phyloP scores from a whole-genome alignment of 2,113 vertebrate species.

The Cebidichthys violaceus region DNA sequence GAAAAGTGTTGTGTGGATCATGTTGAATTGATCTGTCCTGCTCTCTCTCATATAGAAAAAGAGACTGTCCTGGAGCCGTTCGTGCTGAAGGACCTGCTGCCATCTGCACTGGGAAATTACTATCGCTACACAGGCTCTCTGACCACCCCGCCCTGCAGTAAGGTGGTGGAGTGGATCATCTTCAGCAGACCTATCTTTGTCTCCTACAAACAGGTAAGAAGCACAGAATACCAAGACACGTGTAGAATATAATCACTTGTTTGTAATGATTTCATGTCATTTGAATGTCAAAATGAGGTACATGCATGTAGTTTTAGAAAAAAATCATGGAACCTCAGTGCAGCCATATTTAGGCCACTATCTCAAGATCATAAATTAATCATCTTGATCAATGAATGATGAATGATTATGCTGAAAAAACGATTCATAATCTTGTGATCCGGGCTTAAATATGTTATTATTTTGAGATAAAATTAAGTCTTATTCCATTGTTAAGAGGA shows the following conservation, averaged over 20 bases:
- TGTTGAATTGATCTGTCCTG: conserved; percentile 49
- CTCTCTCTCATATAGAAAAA: conserved; percentile 86
- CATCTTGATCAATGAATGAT: not conserved
- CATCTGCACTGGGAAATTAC: conserved; percentile 90
- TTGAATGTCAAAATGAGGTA: not conserved
- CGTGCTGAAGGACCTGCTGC: conserved; percentile 92
- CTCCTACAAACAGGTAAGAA: conserved; percentile 93
- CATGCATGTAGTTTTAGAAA: not conserved
- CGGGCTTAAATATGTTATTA: not conserved
- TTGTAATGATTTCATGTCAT: too few species aligned
- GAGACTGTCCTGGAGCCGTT: conserved; percentile 98
- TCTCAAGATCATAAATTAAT: not conserved
- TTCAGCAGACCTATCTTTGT: conserved; percentile 92
- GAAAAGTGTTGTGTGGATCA: conserved; percentile 20
- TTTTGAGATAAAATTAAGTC: not conserved
- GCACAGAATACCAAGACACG: not conserved
- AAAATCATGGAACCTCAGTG: not conserved
- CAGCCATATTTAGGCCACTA: not conserved
- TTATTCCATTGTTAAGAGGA: not conserved
- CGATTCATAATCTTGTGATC: not conserved
- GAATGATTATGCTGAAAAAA: not conserved
- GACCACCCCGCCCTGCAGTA: conserved; percentile 95
- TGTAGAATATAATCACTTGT: not conserved
- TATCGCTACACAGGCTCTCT: conserved; percentile 95
- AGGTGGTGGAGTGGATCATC: conserved; percentile 97